Evolutionary conservation across 2,888 invertebrate genomes (phyloP).

Genomic region (Ectropis crepuscularia): DNA sequence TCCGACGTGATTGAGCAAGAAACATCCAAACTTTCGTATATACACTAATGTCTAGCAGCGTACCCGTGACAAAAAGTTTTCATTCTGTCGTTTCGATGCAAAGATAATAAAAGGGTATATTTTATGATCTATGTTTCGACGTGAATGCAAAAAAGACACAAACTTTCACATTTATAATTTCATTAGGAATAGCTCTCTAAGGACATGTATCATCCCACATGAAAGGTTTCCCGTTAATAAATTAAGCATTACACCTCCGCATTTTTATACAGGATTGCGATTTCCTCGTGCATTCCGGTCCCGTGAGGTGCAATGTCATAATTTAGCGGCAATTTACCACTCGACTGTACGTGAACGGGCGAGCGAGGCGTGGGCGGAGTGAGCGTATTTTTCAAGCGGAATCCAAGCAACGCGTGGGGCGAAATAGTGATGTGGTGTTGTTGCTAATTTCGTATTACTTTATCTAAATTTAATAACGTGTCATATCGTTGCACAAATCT

Average conservation of each 20-base stretch:
- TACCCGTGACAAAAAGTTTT: too few species aligned
- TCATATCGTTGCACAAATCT: too few species aligned
- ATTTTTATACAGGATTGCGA: constrained; percentile 15
- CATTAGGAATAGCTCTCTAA: too few species aligned
- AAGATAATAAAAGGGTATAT: too few species aligned
- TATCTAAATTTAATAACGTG: too few species aligned
- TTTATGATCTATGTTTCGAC: too few species aligned
- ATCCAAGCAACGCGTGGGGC: constrained; percentile 63
- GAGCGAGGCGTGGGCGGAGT: constrained; percentile 67
- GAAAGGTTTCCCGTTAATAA: background rate
- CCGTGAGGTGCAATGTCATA: constrained; percentile 24
- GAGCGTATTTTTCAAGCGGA: constrained; percentile 77
- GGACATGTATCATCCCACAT: background rate
- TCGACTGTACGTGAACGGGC: constrained; percentile 77
- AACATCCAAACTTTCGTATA: too few species aligned
- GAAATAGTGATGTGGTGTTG: constrained; percentile 26
- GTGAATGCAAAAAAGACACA: too few species aligned
- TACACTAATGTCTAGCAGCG: too few species aligned
- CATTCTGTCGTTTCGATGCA: too few species aligned
- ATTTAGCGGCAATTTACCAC: constrained; percentile 40
- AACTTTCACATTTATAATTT: too few species aligned
- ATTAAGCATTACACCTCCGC: constrained; percentile 13
- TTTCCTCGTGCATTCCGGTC: constrained; percentile 25
- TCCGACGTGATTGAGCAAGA: too few species aligned
- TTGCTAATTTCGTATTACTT: background rate